phyloP scores from a whole-genome alignment of 2,113 vertebrate species.

The Ammodytes marinus region DNA sequence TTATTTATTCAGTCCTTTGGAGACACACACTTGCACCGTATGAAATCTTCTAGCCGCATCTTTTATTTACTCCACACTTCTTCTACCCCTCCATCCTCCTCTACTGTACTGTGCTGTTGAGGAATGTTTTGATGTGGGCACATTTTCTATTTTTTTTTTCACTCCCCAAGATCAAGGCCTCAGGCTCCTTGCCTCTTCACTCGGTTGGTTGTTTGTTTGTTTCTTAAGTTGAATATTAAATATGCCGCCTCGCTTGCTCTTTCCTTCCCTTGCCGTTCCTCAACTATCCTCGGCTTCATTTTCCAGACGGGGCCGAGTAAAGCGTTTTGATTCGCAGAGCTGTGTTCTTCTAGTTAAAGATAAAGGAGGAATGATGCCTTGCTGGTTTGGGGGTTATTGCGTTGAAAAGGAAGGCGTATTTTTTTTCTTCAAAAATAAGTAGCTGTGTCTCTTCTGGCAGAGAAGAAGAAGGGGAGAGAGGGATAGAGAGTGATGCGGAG shows the following conservation, averaged over 20 bases:
- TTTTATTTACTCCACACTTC: constrained; percentile 38
- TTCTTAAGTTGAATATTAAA: constrained; percentile 49
- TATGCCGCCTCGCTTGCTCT: not conserved
- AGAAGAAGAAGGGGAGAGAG: constrained; percentile 5
- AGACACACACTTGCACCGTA: constrained; percentile 37
- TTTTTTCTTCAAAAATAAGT: constrained; percentile 11
- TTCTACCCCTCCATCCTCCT: not conserved
- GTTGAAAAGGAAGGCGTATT: not conserved
- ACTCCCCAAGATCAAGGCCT: constrained; percentile 35
- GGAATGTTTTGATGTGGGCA: constrained; percentile 36
- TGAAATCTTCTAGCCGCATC: constrained; percentile 7
- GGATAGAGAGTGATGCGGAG: not conserved
- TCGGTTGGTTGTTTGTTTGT: constrained; percentile 25
- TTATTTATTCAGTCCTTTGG: constrained; percentile 66
- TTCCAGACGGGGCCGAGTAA: not conserved
- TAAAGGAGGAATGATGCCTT: not conserved
- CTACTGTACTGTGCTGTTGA: not conserved
- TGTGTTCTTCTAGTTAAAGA: constrained; percentile 17
- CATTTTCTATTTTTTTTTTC: constrained; percentile 53
- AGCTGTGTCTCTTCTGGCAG: constrained; percentile 14
- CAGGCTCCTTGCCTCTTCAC: constrained; percentile 11
- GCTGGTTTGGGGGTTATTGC: not conserved
- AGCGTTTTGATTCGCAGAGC: constrained; percentile 15
- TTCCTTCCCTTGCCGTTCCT: not conserved
- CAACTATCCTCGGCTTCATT: not conserved